Evolutionary conservation across 2,797 vertebrate genomes (phyloP), one percentile per base, ranked within the genome.

Genomic region (Phrynocephalus forsythii): DNA sequence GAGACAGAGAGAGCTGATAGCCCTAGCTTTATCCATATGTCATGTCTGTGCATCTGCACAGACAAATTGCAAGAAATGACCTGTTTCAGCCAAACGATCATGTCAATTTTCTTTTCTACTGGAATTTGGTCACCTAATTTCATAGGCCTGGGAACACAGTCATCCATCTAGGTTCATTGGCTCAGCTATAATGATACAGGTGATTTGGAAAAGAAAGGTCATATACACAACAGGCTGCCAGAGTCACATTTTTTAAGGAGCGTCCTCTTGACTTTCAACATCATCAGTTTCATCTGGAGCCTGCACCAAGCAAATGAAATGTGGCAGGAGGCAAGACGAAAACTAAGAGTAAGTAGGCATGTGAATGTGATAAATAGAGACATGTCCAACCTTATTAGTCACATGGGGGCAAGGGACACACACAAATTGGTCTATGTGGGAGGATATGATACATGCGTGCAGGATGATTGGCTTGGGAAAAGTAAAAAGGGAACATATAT

Each of bases 191-290:
- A 94, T 95, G 95, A 92, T 89, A 92, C 87, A 93, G 92, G 90
- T 93, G 93, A 93, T 95, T 95, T 95, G 93, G 94, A 95, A 96
- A 88, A 92, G 92, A 95, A 96, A 96, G 95, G 95, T 95, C 95
- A 95, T 88, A 89, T 90, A 90, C 81, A 92, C 48, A 90, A 4
- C 82, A 94, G 81, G 60, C 84, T 87, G 68, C 78, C 85, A 86
- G 81, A 93, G 75, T 83, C 20, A 6, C 87, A 88, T 93, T 95
- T 94, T 94, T 94, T 94, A 95, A 95, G 91, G 87, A 93, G 83
- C 67, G 78, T 86, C 76, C 1, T 82, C 38, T 85, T 89, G 93
- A 94, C 91, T 94, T 96, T 95, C 89, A 92, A 33, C 90, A 93
- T 93, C 90, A 87, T 94, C 94, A 89, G 90, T 93, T 93, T 94